These are phyloP conservation scores for Corapipo altera DNA, from an alignment of 2,113 vertebrate genomes.

Conservation along the genomic window DNA sequence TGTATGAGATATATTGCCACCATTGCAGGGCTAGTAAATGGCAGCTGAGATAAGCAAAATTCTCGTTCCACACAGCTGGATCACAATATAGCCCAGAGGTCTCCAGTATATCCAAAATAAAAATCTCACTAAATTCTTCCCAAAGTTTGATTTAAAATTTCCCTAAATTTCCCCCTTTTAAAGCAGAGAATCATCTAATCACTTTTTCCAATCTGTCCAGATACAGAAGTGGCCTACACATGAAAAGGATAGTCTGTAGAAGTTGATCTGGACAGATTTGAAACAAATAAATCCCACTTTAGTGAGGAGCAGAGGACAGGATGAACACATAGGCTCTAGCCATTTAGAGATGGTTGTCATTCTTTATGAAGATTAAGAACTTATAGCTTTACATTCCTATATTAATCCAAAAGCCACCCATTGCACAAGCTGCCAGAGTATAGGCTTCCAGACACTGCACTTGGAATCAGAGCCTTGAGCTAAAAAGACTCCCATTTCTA, in stretches of 20 bases:
- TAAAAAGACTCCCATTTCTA: background rate
- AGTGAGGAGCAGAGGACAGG: background rate
- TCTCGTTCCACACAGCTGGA: background rate
- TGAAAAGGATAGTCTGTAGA: background rate
- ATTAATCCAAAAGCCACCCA: constrained; percentile 57
- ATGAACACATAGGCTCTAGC: background rate
- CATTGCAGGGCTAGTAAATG: background rate
- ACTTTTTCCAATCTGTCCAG: background rate
- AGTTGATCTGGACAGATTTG: background rate
- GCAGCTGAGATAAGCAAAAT: background rate
- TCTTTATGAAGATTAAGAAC: constrained; percentile 61
- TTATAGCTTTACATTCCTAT: constrained; percentile 46
- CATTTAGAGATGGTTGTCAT: constrained; percentile 45
- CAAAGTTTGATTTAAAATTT: background rate
- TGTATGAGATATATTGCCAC: background rate
- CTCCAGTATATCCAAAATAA: background rate
- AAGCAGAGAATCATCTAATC: background rate
- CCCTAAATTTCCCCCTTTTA: background rate
- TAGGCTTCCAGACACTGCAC: background rate
- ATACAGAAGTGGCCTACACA: background rate
- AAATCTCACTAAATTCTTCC: background rate
- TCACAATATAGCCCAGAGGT: background rate
- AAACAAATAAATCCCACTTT: background rate
- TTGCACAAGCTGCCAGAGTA: constrained; percentile 9
- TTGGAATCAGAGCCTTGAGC: constrained; percentile 34